A percentile compares a stretch with the other conserved stretches of the same genome.
Conservation (phyloP, 2,797 vertebrate genomes). For the Oreortyx pictus region DNA sequence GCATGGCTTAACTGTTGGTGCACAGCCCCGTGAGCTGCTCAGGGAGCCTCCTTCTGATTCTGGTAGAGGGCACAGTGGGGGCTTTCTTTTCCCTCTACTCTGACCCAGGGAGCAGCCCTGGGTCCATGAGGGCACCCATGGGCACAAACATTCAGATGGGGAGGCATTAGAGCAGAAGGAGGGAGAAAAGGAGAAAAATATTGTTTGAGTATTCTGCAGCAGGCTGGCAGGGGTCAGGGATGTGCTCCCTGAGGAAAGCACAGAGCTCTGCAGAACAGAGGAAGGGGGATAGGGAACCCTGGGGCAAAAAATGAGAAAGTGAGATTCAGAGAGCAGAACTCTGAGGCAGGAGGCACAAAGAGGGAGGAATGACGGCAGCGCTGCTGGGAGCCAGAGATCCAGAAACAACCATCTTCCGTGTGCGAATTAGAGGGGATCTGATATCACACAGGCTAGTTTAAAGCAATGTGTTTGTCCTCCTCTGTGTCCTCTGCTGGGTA, state of each 20-base stretch:
- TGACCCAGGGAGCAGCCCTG: rapidly evolving
- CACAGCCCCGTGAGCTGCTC: neutral
- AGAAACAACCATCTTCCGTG: neutral
- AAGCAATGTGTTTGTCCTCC: neutral
- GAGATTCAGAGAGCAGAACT: neutral
- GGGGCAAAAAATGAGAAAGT: neutral
- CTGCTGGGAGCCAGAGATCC: rapidly evolving
- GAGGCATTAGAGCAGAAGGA: neutral
- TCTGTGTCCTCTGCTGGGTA: neutral
- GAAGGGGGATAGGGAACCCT: rapidly evolving
- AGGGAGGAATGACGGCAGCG: rapidly evolving
- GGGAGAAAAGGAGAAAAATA: rapidly evolving
- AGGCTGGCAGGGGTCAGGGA: neutral
- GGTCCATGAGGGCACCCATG: rapidly evolving
- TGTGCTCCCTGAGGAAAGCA: rapidly evolving
- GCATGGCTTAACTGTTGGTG: neutral
- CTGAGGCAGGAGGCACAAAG: neutral
- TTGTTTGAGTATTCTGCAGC: neutral
- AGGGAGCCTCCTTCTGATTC: neutral
- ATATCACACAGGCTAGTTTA: neutral
- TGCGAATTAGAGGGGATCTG: neutral
- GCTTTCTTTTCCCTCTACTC: neutral
- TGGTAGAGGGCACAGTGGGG: rapidly evolving
- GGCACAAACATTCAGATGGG: neutral
- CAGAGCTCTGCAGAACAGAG: neutral